Percentiles rank a stretch among this genome's conserved stretches.
These are phyloP conservation scores for Drosophila prostipennis DNA, from an alignment of 2,888 invertebrate species.

Conservation along the genomic window DNA sequence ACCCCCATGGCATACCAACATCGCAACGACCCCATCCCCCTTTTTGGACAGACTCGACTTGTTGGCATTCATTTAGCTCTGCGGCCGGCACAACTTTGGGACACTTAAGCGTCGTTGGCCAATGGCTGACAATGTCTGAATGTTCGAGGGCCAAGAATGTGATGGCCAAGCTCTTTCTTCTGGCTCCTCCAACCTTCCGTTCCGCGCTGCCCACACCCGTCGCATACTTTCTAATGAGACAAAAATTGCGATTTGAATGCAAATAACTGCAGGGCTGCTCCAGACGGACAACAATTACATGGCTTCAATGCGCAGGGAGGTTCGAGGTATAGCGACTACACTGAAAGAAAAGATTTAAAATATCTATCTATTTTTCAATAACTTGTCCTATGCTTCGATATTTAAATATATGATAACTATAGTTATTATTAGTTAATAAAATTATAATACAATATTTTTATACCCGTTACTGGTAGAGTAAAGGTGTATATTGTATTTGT, in stretches of 20 bases:
- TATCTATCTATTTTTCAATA: too few relatives aligned
- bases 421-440: too few relatives aligned
- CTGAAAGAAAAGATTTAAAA: not conserved
- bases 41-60: conserved; percentile 49
- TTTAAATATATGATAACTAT: too few relatives aligned
- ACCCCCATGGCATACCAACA: not conserved
- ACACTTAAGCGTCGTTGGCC: conserved; percentile 70
- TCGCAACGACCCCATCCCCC: not conserved
- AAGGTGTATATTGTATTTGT: too few relatives aligned
- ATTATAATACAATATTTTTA: too few relatives aligned
- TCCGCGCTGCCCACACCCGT: not conserved
- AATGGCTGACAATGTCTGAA: conserved; percentile 46
- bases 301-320: conserved; percentile 47
- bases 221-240: conserved; percentile 68
- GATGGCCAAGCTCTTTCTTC: conserved; percentile 38
- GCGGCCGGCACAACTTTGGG: conserved; percentile 72
- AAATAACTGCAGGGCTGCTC: conserved; percentile 78
- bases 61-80: conserved; percentile 71
- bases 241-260: conserved; percentile 80
- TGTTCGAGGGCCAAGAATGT: conserved; percentile 29
- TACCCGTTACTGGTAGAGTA: too few relatives aligned
- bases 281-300: conserved; percentile 74
- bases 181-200: not conserved
- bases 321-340: conserved; percentile 9
- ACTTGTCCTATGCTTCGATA: too few relatives aligned